Percentiles rank a stretch among this genome's conserved stretches.
phyloP scores from a whole-genome alignment of 2,797 vertebrate species.

The Scolopax bukidnonensis region DNA sequence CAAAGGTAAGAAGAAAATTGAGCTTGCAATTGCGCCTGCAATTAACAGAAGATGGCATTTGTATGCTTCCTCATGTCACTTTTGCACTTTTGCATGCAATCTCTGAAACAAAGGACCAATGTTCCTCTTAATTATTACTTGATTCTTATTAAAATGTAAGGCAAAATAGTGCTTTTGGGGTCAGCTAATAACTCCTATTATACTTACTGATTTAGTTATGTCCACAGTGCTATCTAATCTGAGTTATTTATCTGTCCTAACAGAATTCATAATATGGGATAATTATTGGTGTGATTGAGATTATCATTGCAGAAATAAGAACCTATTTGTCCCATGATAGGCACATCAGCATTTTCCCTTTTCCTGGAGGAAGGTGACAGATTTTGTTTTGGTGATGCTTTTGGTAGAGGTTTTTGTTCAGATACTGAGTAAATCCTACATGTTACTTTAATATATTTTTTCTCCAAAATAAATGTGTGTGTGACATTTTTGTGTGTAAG shows the following conservation, averaged over 20 bases:
- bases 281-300: background rate
- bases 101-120: background rate
- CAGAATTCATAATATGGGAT: background rate
- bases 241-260: background rate
- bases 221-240: background rate
- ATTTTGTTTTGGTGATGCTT: background rate
- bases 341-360: background rate
- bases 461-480: background rate
- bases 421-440: rapidly evolving
- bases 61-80: background rate
- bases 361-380: background rate
- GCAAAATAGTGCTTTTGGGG: background rate
- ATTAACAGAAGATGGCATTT: background rate
- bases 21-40: background rate
- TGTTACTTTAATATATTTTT: background rate
- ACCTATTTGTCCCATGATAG: background rate
- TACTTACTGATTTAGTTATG: background rate
- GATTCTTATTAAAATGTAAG: background rate
- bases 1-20: background rate
- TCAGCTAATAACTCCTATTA: background rate
- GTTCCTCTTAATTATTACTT: background rate
- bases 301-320: background rate
- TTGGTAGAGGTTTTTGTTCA: background rate
- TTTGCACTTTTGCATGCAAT: background rate
- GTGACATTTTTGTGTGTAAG: background rate